phyloP scores from a whole-genome alignment of 2,113 vertebrate genomes.

The Thalassarche chlororhynchos region DNA sequence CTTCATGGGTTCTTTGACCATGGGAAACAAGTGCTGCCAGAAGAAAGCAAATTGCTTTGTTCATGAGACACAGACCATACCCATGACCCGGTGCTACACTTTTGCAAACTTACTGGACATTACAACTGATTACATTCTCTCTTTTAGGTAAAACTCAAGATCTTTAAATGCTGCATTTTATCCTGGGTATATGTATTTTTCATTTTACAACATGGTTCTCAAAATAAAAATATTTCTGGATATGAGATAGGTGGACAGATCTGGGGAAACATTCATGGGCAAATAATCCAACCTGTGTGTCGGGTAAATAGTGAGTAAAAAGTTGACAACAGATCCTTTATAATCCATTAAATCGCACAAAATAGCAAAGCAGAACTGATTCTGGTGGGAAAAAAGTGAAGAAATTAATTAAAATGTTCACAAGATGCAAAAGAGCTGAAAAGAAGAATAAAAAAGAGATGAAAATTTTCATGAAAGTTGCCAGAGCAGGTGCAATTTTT shows the following conservation, averaged over 20 bases:
- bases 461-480: neutral
- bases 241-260: neutral
- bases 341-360: neutral
- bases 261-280: neutral
- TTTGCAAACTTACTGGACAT: neutral
- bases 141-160: neutral
- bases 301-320: neutral
- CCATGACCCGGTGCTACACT: no score
- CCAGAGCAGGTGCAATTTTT: neutral
- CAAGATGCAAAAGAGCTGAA: neutral
- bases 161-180: neutral
- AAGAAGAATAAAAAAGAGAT: neutral
- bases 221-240: neutral
- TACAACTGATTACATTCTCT: neutral
- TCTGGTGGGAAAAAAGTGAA: neutral
- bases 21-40: neutral
- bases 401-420: neutral
- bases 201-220: neutral
- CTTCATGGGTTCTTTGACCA: neutral
- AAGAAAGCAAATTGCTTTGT: neutral
- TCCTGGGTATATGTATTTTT: neutral
- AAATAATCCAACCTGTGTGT: neutral
- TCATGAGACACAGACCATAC: neutral
- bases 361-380: neutral
- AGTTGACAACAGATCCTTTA: neutral